A percentile compares a stretch with the other conserved stretches of the same genome.
Conservation (phyloP, 2,113 vertebrate species). For the Puntigrus tetrazona region DNA sequence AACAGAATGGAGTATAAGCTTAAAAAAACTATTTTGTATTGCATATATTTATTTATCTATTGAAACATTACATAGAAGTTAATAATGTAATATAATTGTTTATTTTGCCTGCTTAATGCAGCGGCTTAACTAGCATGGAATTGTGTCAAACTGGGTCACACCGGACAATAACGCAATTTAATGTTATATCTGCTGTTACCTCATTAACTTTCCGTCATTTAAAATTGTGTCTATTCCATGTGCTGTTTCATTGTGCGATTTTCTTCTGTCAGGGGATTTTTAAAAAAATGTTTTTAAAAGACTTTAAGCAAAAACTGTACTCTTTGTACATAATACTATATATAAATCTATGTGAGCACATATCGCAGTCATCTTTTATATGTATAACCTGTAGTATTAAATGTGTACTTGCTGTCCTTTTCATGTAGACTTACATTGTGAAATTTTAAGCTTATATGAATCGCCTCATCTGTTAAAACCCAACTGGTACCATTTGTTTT, state of each 20-base stretch:
- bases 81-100: conserved; percentile 8
- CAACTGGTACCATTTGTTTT: conserved; percentile 24
- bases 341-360: conserved; percentile 44
- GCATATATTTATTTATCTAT: background rate
- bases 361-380: conserved; percentile 51
- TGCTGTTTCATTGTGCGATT: conserved; percentile 44
- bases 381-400: conserved; percentile 54
- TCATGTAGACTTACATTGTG: conserved; percentile 47
- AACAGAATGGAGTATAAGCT: background rate
- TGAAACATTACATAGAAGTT: background rate
- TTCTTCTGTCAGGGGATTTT: conserved; percentile 59
- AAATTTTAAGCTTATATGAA: conserved; percentile 47
- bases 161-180: conserved; percentile 28
- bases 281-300: conserved; percentile 56
- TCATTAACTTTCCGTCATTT: conserved; percentile 52
- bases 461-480: conserved; percentile 52
- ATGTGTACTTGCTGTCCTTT: conserved; percentile 57
- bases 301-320: conserved; percentile 44
- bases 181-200: conserved; percentile 24
- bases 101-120: background rate
- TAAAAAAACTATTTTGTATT: background rate
- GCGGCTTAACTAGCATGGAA: background rate
- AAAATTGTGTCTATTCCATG: conserved; percentile 55
- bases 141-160: background rate
- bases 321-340: conserved; percentile 49